A percentile compares a stretch with the other conserved stretches of the same genome.
phyloP scores from a whole-genome alignment of 2,888 invertebrate species.

The Poecilobothrus nobilitatus region DNA sequence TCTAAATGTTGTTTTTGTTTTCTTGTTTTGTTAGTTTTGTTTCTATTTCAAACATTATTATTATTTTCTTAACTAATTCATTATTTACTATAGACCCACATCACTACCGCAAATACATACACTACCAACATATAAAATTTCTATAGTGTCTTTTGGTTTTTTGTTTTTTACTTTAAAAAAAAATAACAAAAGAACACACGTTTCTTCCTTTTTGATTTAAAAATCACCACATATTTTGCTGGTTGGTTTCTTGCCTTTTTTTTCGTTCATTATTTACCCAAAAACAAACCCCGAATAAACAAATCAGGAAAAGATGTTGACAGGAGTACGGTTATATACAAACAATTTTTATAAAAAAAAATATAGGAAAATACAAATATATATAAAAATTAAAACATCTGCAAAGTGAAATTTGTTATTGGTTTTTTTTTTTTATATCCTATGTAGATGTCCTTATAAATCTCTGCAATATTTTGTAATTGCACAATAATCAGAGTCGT shows the following conservation, averaged over 20 bases:
- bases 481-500: not conserved
- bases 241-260: not conserved
- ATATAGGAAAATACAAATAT: not conserved
- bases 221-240: not conserved
- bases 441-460: not conserved
- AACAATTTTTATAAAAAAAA: not conserved
- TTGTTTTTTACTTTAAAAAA: not conserved
- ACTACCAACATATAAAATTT: not conserved
- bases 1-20: too few species aligned
- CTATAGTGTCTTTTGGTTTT: not conserved
- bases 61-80: conserved; percentile 4
- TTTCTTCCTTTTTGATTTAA: not conserved
- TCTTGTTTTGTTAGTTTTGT: not conserved
- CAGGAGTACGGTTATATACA: not conserved
- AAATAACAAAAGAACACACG: not conserved
- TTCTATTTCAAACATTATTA: not conserved
- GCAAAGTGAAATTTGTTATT: not conserved
- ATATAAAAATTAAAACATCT: not conserved
- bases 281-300: not conserved
- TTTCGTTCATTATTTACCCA: not conserved
- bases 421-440: not conserved
- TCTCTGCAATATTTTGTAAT: not conserved
- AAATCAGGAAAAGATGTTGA: not conserved
- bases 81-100: not conserved
- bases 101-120: not conserved